Evolutionary conservation across 2,113 vertebrate genomes (phyloP), one percentile per base, ranked within the genome.

Genomic region (Leptosomus discolor): DNA sequence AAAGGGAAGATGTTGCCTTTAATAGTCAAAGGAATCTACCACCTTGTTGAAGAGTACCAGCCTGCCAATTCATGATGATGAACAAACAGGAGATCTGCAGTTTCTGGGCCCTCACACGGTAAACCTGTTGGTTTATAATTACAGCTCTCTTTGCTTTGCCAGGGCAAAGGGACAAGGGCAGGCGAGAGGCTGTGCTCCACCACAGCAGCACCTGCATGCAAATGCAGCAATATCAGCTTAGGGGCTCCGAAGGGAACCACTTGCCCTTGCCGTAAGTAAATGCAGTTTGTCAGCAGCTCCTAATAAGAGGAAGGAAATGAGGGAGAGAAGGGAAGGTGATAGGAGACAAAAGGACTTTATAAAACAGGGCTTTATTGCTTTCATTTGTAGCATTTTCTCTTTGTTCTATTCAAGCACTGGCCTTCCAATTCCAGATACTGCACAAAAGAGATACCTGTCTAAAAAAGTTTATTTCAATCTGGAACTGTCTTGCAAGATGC

Each of bases 291-390:
- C 94, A 83, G 81, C n/a, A 61, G 75, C 92, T 92, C 94, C 95
- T 94, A 96, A 85, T 85, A 97, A 97, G 91, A 86, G 88, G 58
- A 73, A 93, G 93, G 88, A 95, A 96, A 83, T 45, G 83, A 97
- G 77, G n/a, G 77, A 95, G 64, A 88, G 63, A 89, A 91, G 94
- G 87, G 84, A 92, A 94, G 94, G 86, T 70, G 81, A 96, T 79
- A 83, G 92, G 79, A 97, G 91, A 97, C 85, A 97, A 97, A 98
- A 92, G 83, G 73, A 95, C 90, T 87, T 97, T 77, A 80, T 61
- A 94, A 96, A 97, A 67, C 53, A 53, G 34, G 74, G 90, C 90
- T 94, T 95, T 91, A 96, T 73, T 90, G 92, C 97, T 95, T 97
- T 97, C 95, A 88, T 93, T 97, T 88, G 80, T 75, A 91, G 65